phyloP scores from a whole-genome alignment of 2,888 invertebrate species.

The Trilocha varians region DNA sequence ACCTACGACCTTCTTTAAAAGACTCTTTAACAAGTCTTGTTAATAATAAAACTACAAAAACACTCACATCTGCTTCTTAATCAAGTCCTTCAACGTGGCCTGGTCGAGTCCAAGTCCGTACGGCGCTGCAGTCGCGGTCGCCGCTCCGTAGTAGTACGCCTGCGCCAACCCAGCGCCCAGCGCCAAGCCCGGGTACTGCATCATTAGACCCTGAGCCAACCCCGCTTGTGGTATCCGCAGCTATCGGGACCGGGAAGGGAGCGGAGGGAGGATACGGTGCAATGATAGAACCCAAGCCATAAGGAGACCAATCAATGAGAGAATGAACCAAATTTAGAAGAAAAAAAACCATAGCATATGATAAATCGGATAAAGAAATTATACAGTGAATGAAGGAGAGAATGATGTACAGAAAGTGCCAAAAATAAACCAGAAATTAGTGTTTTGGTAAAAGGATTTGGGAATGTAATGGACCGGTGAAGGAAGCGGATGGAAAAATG shows the following conservation, averaged over 20 bases:
- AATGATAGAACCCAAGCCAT: not conserved
- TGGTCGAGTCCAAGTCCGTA: slow-evolving; percentile 74
- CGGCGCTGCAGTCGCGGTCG: slow-evolving; percentile 47
- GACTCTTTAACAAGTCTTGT: no score
- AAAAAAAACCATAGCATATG: no score
- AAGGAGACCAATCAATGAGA: not conserved
- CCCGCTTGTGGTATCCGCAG: slow-evolving; percentile 47
- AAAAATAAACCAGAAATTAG: not conserved
- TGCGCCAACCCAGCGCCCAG: slow-evolving; percentile 42
- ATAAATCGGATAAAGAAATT: no score
- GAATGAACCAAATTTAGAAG: no score
- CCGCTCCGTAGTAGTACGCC: slow-evolving; percentile 77
- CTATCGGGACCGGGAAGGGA: slow-evolving; percentile 18
- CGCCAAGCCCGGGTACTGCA: slow-evolving; percentile 43
- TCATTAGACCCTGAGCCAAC: slow-evolving; percentile 48
- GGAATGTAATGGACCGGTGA: not conserved
- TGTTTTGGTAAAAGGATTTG: not conserved
- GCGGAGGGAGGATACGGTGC: not conserved
- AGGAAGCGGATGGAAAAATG: slow-evolving; percentile 7
- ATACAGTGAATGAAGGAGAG: not conserved
- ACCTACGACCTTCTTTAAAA: no score
- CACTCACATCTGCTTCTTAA: slow-evolving; percentile 92
- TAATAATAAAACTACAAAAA: not conserved
- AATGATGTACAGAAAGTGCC: not conserved
- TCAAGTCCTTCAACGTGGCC: slow-evolving; percentile 83